Conservation (phyloP, 2,113 vertebrate genomes). For the Oreochromis tanganicae region DNA sequence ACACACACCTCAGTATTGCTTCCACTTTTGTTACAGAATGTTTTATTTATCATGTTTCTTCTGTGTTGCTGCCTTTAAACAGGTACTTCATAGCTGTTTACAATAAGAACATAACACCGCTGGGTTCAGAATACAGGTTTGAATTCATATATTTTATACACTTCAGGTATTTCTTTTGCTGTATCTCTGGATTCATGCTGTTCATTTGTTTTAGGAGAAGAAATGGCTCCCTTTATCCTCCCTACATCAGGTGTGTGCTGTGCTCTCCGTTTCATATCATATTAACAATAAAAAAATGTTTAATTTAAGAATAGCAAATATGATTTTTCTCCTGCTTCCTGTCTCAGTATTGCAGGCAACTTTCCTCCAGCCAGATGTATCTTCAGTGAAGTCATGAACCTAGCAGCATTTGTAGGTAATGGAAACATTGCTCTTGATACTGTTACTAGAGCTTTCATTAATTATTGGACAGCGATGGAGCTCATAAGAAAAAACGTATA, state of each 20-base stretch:
- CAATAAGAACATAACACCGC: conserved; percentile 75
- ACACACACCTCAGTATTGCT: background rate
- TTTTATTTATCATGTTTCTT: background rate
- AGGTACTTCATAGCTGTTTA: conserved; percentile 87
- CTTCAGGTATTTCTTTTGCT: background rate
- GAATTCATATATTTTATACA: background rate
- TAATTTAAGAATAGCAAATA: background rate
- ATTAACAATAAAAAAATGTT: background rate
- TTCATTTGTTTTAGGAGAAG: conserved; percentile 49
- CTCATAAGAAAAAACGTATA: background rate
- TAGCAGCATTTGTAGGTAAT: conserved; percentile 87
- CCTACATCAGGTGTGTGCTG: conserved; percentile 82
- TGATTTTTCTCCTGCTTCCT: conserved; percentile 5
- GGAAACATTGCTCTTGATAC: background rate
- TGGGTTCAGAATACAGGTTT: conserved; percentile 80
- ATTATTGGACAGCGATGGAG: background rate
- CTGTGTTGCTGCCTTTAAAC: background rate
- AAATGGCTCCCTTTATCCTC: conserved; percentile 68
- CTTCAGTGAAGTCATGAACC: conserved; percentile 90
- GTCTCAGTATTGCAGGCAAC: conserved; percentile 83
- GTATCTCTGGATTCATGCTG: background rate
- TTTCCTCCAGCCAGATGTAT: conserved; percentile 86
- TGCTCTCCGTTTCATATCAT: background rate
- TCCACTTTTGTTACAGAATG: background rate
- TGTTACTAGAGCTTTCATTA: background rate